phyloP scores from a whole-genome alignment of 2,888 invertebrate genomes.

The Julus scandinavius region DNA sequence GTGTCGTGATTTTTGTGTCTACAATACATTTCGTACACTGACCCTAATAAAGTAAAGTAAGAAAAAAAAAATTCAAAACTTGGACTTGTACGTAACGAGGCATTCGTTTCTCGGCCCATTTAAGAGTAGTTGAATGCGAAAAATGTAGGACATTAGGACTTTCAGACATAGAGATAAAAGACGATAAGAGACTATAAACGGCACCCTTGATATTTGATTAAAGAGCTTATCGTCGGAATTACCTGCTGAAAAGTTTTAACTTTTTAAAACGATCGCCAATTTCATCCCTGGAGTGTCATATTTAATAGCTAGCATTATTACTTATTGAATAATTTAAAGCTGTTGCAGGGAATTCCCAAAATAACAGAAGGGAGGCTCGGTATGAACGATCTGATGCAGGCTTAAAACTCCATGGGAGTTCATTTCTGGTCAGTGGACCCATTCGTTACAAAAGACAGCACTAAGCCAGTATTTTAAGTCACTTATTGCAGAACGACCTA shows the following conservation, averaged over 20 bases:
- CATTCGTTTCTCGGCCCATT: too few species aligned
- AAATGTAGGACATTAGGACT: not conserved
- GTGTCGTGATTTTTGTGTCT: too few species aligned
- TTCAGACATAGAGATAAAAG: not conserved
- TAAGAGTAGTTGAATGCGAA: not conserved
- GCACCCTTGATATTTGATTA: not conserved
- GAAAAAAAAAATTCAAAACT: too few species aligned
- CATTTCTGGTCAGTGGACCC: not conserved
- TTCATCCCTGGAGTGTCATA: not conserved
- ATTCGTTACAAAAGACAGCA: not conserved
- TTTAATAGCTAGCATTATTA: not conserved
- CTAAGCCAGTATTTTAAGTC: not conserved
- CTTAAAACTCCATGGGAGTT: not conserved
- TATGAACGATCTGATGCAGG: not conserved
- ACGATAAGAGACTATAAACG: not conserved
- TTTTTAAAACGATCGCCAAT: conserved; percentile 1
- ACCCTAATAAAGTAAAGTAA: not conserved
- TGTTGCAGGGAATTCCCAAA: conserved; percentile 1
- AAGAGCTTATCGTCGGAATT: not conserved
- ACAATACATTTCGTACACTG: not conserved
- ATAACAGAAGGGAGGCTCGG: not conserved
- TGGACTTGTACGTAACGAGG: too few species aligned
- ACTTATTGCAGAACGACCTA: not conserved
- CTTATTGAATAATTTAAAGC: conserved; percentile 10
- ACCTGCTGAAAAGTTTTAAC: conserved; percentile 9